Conservation (phyloP, 2,113 vertebrate genomes). For the Chelonoidis abingdonii region DNA sequence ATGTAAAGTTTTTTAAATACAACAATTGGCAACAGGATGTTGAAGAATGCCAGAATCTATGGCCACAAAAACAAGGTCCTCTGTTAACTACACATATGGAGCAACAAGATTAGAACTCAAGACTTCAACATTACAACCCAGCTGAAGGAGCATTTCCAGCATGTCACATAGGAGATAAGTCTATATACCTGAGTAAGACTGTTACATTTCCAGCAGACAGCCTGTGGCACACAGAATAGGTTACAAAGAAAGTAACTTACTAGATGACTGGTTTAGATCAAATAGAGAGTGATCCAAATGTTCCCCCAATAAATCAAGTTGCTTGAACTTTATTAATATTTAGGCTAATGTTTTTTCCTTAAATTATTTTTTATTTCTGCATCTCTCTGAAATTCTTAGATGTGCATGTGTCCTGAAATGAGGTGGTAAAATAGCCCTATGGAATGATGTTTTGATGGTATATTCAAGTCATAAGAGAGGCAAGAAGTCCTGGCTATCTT, state of each 20-base stretch:
- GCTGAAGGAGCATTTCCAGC: not conserved
- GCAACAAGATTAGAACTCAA: not conserved
- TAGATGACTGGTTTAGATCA: not conserved
- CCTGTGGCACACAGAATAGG: not conserved
- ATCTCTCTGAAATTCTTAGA: not conserved
- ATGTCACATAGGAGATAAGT: not conserved
- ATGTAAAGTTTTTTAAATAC: not conserved
- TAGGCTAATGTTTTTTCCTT: not conserved
- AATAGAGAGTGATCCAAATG: not conserved
- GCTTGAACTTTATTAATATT: not conserved
- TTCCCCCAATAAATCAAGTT: not conserved
- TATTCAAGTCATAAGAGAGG: not conserved
- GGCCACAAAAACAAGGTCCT: not conserved
- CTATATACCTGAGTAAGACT: not conserved
- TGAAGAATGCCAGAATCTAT: not conserved
- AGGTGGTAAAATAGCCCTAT: not conserved
- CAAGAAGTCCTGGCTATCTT: not conserved
- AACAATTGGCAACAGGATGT: not conserved
- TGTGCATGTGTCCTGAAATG: not conserved
- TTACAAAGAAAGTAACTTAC: not conserved
- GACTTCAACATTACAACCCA: not conserved
- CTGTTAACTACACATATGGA: not conserved
- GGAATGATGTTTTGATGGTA: not conserved
- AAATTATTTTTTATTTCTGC: not conserved
- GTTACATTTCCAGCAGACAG: conserved; percentile 4